These are phyloP conservation scores for Xiphydria camelus DNA, from an alignment of 2,888 invertebrate genomes.

Conservation along the genomic window DNA sequence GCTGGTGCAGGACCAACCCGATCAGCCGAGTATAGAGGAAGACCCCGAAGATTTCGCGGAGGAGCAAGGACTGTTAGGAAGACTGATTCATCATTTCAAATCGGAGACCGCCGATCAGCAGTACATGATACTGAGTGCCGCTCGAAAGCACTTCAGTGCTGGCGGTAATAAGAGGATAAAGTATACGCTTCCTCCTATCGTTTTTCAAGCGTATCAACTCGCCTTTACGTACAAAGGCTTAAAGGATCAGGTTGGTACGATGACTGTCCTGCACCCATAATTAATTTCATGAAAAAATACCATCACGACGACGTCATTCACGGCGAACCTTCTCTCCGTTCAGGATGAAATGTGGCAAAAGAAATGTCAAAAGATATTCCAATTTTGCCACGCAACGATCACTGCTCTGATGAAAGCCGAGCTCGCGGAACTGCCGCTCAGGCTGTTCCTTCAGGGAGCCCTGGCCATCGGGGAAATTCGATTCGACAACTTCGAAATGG, in stretches of 20 bases:
- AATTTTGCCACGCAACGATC: conserved; percentile 96
- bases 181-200: conserved; percentile 89
- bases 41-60: conserved; percentile 96
- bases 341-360: conserved; percentile 98
- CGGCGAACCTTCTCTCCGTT: conserved; percentile 24
- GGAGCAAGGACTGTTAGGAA: conserved; percentile 90
- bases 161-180: conserved; percentile 89
- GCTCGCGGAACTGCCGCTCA: conserved; percentile 87
- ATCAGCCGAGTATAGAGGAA: conserved; percentile 67
- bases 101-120: conserved; percentile 83
- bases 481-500: conserved; percentile 94
- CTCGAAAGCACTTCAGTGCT: conserved; percentile 85
- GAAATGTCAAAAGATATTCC: conserved; percentile 97
- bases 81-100: conserved; percentile 81
- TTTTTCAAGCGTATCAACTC: conserved; percentile 90
- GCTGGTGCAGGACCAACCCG: conserved; percentile 82
- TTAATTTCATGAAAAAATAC: no score
- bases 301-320: no score
- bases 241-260: conserved; percentile 67
- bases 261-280: background rate
- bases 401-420: conserved; percentile 94
- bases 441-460: conserved; percentile 95
- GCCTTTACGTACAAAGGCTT: conserved; percentile 81
- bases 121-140: conserved; percentile 85
- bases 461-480: conserved; percentile 88